Conservation (phyloP, 1,140 invertebrate genomes). For the Homalodisca vitripennis region DNA sequence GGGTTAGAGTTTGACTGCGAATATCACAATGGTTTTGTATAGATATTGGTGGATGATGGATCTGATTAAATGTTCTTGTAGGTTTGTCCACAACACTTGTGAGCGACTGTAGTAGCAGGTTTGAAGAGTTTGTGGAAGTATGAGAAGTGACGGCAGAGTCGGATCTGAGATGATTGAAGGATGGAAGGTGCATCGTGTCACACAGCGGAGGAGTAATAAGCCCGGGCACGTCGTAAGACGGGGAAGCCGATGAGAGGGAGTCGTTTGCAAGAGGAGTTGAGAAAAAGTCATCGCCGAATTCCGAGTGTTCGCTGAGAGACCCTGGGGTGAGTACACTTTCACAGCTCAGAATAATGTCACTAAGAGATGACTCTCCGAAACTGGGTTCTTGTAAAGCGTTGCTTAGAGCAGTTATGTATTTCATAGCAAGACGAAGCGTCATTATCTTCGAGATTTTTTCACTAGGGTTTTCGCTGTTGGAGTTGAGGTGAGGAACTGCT, state of each 20-base stretch:
- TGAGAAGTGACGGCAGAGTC: neutral
- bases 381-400: slow-evolving; percentile 45
- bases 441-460: slow-evolving; percentile 88
- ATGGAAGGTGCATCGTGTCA: neutral
- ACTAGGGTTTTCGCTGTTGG: slow-evolving; percentile 23
- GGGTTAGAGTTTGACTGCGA: neutral
- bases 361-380: slow-evolving; percentile 32
- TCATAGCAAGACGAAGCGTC: slow-evolving; percentile 79
- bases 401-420: slow-evolving; percentile 73
- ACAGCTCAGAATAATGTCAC: slow-evolving; percentile 17
- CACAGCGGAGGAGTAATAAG: neutral
- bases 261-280: neutral
- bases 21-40: neutral
- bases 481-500: slow-evolving; percentile 60
- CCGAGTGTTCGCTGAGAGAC: slow-evolving; percentile 26
- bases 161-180: neutral
- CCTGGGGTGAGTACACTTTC: slow-evolving; percentile 20
- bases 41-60: neutral
- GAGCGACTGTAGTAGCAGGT: neutral
- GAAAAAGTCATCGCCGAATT: slow-evolving; percentile 28
- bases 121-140: neutral
- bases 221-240: slow-evolving; percentile 4
- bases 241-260: neutral
- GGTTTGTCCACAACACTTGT: too few relatives aligned
- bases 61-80: too few relatives aligned